A percentile compares a stretch with the other conserved stretches of the same genome.
phyloP scores from a whole-genome alignment of 23 tunicate species.

The Diplosoma virens region DNA sequence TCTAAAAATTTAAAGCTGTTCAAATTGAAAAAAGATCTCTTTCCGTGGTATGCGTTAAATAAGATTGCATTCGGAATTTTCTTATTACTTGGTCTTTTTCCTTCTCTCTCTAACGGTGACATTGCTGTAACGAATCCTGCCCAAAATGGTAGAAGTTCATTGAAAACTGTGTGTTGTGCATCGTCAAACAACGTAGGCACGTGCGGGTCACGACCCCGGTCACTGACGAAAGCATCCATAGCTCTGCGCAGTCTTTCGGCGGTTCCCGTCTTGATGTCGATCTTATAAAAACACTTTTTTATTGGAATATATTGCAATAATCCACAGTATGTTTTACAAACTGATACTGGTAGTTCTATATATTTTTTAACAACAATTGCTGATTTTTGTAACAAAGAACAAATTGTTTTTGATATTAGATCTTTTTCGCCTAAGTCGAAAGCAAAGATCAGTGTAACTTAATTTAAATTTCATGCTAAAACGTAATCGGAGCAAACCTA shows the following conservation, averaged over 20 bases:
- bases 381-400: no score
- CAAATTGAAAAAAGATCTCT: no score
- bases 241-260: conserved; percentile 80
- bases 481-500: no score
- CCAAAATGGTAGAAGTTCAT: conserved; percentile 86
- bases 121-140: conserved; percentile 86
- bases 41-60: not conserved
- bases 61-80: not conserved
- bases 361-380: no score
- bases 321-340: no score
- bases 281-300: conserved; percentile 57
- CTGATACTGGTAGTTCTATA: no score
- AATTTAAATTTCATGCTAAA: no score
- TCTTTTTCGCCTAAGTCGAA: no score
- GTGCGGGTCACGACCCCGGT: conserved; percentile 84
- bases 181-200: conserved; percentile 62
- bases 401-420: no score
- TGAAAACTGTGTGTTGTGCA: conserved; percentile 87
- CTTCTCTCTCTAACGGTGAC: conserved; percentile 78
- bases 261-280: conserved; percentile 85
- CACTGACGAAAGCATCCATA: conserved; percentile 52
- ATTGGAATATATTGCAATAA: no score
- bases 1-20: no score
- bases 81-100: conserved; percentile 59
- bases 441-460: no score